Conservation (phyloP, 2,797 vertebrate species). For the Bovichtus diacanthus region DNA sequence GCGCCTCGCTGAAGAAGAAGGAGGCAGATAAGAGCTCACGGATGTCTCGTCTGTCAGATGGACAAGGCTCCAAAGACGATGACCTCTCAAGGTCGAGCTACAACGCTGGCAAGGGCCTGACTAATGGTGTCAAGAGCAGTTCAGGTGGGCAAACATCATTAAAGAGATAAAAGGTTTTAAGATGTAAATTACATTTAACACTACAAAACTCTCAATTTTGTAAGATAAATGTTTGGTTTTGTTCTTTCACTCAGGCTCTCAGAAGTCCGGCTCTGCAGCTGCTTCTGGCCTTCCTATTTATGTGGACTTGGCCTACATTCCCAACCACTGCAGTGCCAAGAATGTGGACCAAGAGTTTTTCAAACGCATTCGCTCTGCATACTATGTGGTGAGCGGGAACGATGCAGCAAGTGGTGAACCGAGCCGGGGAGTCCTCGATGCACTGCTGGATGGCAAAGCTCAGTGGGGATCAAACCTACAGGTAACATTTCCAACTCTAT, state of each 20-base stretch:
- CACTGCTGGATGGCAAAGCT: constrained; percentile 95
- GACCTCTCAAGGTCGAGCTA: constrained; percentile 89
- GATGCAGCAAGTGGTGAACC: constrained; percentile 92
- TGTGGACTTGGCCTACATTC: constrained; percentile 98
- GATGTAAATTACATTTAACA: not conserved
- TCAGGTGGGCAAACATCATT: constrained; percentile 78
- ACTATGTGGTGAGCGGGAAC: constrained; percentile 98
- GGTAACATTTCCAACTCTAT: constrained; percentile 79
- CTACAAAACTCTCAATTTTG: not conserved
- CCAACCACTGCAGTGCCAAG: constrained; percentile 98
- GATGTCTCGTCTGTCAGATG: constrained; percentile 82
- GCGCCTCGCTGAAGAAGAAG: constrained; percentile 86
- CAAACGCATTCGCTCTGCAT: constrained; percentile 93
- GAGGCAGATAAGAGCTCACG: constrained; percentile 89
- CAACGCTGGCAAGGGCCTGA: constrained; percentile 87
- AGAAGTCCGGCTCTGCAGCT: constrained; percentile 85
- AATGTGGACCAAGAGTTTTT: constrained; percentile 98
- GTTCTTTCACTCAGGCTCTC: constrained; percentile 70
- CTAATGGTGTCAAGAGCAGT: constrained; percentile 90
- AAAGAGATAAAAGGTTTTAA: not conserved
- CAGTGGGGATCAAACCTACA: constrained; percentile 98
- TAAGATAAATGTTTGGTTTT: not conserved
- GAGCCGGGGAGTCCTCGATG: constrained; percentile 92
- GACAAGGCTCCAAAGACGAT: constrained; percentile 89
- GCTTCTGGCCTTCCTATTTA: constrained; percentile 91